phyloP scores from a whole-genome alignment of 2,113 vertebrate species.

The Melanotaenia duboulayi region DNA sequence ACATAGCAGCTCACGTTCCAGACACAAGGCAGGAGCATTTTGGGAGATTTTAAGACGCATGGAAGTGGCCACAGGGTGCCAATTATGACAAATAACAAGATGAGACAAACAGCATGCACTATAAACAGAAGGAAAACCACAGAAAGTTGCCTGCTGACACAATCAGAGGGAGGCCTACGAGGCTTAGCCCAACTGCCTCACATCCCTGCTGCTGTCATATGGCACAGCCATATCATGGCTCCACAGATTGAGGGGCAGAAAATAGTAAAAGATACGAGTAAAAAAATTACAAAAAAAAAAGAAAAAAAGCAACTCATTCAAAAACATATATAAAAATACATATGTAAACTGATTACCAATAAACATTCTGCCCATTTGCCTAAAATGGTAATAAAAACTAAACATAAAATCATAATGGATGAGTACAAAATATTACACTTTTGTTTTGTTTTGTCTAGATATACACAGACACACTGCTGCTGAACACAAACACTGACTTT shows the following conservation, averaged over 20 bases:
- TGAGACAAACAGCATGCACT: constrained; percentile 48
- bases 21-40: constrained; percentile 30
- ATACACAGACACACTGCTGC: constrained; percentile 51
- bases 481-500: constrained; percentile 60
- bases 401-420: constrained; percentile 71
- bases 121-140: constrained; percentile 62
- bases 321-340: constrained; percentile 74
- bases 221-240: constrained; percentile 71
- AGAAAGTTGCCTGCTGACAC: constrained; percentile 65
- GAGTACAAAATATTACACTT: constrained; percentile 70
- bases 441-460: constrained; percentile 42
- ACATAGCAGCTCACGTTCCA: constrained; percentile 12
- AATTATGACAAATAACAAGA: constrained; percentile 51
- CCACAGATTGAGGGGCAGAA: constrained; percentile 62
- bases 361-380: constrained; percentile 70
- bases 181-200: constrained; percentile 52
- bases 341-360: constrained; percentile 80
- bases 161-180: constrained; percentile 60
- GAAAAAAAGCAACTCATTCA: constrained; percentile 59
- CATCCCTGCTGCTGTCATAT: constrained; percentile 63
- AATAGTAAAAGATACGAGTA: constrained; percentile 68
- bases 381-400: constrained; percentile 75
- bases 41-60: constrained; percentile 32
- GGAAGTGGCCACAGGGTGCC: constrained; percentile 35
- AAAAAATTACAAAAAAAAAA: constrained; percentile 59